These are phyloP conservation scores for Dichetophora obliterata DNA, from an alignment of 2,888 invertebrate genomes.

Conservation along the genomic window DNA sequence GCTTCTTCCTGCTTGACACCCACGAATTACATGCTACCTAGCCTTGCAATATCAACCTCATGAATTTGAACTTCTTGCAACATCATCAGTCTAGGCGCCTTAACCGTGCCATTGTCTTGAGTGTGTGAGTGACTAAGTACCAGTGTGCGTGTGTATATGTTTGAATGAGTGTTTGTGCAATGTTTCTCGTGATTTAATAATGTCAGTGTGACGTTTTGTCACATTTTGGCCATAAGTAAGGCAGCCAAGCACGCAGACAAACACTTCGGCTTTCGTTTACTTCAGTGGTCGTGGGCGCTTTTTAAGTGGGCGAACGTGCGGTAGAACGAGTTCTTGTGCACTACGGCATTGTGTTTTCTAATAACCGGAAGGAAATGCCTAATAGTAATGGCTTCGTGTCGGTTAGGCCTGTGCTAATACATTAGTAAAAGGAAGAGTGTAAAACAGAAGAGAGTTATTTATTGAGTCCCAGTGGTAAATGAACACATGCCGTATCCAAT, in stretches of 20 bases:
- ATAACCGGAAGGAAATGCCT: conserved; percentile 21
- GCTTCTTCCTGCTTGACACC: not conserved
- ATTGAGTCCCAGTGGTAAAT: too few species aligned
- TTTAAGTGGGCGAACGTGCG: not conserved
- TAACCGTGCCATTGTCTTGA: conserved; percentile 13
- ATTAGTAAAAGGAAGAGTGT: not conserved
- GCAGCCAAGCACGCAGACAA: not conserved
- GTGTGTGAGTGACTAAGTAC: not conserved
- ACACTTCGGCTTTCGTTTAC: not conserved
- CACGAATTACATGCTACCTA: too few species aligned
- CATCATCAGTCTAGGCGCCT: not conserved
- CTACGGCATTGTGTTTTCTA: not conserved
- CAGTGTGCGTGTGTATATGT: not conserved
- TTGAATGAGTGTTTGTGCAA: not conserved
- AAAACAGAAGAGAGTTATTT: too few species aligned
- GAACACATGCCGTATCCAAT: too few species aligned
- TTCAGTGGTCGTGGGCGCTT: not conserved
- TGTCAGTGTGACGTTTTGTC: conserved; percentile 9
- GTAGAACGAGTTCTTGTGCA: not conserved
- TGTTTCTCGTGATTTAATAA: conserved; percentile 1
- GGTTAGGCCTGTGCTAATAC: not conserved
- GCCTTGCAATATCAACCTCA: not conserved
- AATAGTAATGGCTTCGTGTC: conserved; percentile 6
- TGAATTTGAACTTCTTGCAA: conserved; percentile 6
- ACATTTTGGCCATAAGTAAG: not conserved